A percentile compares a stretch with the other conserved stretches of the same genome.
phyloP scores from a whole-genome alignment of 2,113 vertebrate species.

The Hydrolagus affinis region DNA sequence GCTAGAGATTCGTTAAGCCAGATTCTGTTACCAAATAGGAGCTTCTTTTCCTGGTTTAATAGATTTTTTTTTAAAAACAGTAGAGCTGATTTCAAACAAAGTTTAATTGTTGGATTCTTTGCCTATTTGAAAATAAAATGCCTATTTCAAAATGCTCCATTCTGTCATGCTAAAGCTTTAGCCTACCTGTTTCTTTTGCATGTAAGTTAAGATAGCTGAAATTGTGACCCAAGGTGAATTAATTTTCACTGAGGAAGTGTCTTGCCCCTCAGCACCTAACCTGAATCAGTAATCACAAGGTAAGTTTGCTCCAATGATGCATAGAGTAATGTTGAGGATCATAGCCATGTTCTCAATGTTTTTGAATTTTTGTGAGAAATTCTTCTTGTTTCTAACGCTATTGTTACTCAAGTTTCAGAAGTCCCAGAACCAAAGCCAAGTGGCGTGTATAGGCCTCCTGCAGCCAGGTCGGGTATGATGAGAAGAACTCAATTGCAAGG shows the following conservation, averaged over 20 bases:
- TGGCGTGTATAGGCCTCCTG: constrained; percentile 90
- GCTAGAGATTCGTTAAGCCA: too few relatives aligned
- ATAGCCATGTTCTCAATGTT: neutral
- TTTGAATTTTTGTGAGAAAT: neutral
- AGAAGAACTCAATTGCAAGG: constrained; percentile 66
- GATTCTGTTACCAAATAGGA: too few relatives aligned
- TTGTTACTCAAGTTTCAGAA: constrained; percentile 62
- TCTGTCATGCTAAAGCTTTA: too few relatives aligned
- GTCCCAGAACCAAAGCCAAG: constrained; percentile 66
- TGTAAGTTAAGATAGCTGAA: neutral
- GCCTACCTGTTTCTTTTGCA: too few relatives aligned
- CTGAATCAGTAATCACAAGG: neutral
- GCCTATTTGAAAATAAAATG: too few relatives aligned
- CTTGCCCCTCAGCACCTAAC: neutral
- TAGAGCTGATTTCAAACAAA: too few relatives aligned
- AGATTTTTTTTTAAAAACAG: too few relatives aligned
- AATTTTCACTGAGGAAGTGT: neutral
- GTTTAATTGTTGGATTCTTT: too few relatives aligned
- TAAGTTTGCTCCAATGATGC: neutral
- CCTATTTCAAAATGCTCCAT: too few relatives aligned
- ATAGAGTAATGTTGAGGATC: neutral
- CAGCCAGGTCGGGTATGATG: constrained; percentile 63
- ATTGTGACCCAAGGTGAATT: neutral
- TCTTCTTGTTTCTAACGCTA: constrained; percentile 21
- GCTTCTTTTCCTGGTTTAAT: too few relatives aligned